Evolutionary conservation across 1,140 invertebrate species (phyloP).

Genomic region (Solen grandis): DNA sequence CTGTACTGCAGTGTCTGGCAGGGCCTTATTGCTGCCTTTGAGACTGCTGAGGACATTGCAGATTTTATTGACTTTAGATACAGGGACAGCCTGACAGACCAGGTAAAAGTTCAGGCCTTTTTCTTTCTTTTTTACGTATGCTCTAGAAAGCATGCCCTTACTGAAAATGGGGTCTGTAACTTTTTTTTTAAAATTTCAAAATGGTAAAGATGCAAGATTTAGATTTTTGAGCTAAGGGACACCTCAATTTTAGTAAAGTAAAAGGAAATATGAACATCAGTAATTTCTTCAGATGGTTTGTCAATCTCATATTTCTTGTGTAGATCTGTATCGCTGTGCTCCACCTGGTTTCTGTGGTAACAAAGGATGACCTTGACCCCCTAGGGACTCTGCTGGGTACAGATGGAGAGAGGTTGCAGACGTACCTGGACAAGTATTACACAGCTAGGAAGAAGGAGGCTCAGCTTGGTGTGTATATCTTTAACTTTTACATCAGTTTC

Average conservation of each 20-base stretch:
- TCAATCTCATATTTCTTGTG: not conserved
- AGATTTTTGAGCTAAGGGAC: not conserved
- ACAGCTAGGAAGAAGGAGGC: conserved; percentile 25
- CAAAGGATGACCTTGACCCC: conserved; percentile 50
- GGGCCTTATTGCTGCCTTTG: conserved; percentile 86
- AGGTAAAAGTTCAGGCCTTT: conserved; percentile 74
- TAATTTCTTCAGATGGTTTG: too few relatives aligned
- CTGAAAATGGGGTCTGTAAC: not conserved
- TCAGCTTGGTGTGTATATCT: conserved; percentile 26
- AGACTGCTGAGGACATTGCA: conserved; percentile 85
- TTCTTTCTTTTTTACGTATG: not conserved
- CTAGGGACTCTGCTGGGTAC: conserved; percentile 49
- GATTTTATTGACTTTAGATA: conserved; percentile 91
- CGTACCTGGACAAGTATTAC: conserved; percentile 63
- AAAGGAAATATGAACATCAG: too few relatives aligned
- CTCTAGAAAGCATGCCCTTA: not conserved
- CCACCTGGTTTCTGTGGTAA: conserved; percentile 58
- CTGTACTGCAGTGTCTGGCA: conserved; percentile 86
- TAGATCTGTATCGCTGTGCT: conserved; percentile 67
- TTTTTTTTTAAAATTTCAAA: too few relatives aligned
- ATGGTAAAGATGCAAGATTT: too few relatives aligned
- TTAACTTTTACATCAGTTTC: not conserved
- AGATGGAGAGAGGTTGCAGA: conserved; percentile 51
- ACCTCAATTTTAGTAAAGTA: too few relatives aligned
- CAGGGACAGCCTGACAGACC: conserved; percentile 87